These are phyloP conservation scores for Platanista minor DNA, from an alignment of 2,113 vertebrate species.

Conservation along the genomic window DNA sequence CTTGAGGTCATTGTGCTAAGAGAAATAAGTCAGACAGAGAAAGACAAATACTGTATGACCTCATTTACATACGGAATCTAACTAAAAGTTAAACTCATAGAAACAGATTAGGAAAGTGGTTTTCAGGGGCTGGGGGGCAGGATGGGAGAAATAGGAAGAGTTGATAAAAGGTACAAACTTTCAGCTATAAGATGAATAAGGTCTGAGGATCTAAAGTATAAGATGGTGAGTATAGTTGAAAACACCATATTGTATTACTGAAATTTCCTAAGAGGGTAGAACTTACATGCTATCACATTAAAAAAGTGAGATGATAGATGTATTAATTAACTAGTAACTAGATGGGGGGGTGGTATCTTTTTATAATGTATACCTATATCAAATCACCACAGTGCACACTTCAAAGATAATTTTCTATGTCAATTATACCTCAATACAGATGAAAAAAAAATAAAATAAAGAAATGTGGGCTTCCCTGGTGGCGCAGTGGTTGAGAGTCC, in stretches of 20 bases:
- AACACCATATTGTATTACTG: rapidly evolving
- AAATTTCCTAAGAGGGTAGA: not conserved
- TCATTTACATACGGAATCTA: not conserved
- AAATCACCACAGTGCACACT: not conserved
- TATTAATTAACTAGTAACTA: not conserved
- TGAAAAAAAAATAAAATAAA: not conserved
- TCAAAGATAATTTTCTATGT: not conserved
- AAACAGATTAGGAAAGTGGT: not conserved
- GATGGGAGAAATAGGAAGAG: not conserved
- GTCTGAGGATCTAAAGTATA: not conserved
- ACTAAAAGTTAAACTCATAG: not conserved
- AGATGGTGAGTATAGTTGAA: not conserved
- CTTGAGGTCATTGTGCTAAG: not conserved
- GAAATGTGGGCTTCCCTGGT: no score
- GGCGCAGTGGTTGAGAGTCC: no score
- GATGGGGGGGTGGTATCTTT: not conserved
- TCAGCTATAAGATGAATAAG: not conserved
- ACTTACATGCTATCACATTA: not conserved
- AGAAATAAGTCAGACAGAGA: not conserved
- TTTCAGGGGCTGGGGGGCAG: no score
- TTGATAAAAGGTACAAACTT: not conserved
- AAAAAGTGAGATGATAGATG: not conserved
- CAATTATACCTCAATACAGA: not conserved
- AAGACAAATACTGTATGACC: not conserved
- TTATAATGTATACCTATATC: no score